Percentiles rank a stretch among this genome's conserved stretches.
phyloP scores from a whole-genome alignment of 2,113 vertebrate genomes.

The Cnemophilus loriae region DNA sequence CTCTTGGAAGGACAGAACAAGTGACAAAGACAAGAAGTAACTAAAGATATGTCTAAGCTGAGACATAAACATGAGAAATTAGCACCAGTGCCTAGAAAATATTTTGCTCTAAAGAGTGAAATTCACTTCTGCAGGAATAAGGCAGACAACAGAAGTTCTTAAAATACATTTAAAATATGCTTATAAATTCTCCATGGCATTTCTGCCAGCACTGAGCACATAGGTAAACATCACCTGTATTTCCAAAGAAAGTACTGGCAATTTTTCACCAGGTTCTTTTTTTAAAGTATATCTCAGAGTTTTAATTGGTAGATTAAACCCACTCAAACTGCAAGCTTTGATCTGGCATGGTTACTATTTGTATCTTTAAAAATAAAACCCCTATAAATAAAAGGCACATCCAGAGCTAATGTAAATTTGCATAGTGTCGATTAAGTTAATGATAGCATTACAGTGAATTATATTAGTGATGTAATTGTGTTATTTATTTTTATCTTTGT shows the following conservation, averaged over 20 bases:
- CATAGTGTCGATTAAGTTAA: background rate
- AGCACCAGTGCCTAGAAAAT: background rate
- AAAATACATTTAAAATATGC: background rate
- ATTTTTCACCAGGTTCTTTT: background rate
- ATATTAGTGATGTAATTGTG: background rate
- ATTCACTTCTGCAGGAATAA: background rate
- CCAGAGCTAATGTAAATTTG: background rate
- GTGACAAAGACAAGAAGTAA: background rate
- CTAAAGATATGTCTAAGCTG: background rate
- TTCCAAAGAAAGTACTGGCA: background rate
- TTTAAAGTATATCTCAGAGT: background rate
- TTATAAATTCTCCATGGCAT: background rate
- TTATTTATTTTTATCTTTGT: background rate
- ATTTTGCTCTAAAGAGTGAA: background rate
- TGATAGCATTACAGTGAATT: background rate
- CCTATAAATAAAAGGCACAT: background rate
- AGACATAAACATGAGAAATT: background rate
- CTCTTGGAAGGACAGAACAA: background rate
- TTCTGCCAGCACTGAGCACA: background rate
- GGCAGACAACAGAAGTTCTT: background rate
- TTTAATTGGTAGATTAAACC: background rate
- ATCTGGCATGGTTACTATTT: background rate
- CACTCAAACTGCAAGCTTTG: background rate
- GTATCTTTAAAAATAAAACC: background rate
- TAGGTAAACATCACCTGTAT: background rate